Base-by-base conservation (phyloP, 2,113 vertebrate species). In the Rhegmatorhina hoffmannsi region DNA sequence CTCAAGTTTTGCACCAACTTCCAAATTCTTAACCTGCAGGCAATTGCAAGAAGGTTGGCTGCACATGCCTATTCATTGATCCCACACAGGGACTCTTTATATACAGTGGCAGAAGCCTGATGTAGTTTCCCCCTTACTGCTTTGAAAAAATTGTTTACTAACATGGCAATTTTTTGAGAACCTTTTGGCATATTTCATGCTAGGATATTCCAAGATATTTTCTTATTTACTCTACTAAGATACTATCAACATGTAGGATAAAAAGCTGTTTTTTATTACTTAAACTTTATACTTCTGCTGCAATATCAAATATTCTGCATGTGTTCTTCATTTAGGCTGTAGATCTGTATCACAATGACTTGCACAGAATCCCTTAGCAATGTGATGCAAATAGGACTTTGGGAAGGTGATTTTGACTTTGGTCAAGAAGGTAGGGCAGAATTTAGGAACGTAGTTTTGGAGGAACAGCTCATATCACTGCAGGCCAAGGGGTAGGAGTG, bases 41-140 rank as follows among this genome's bases (percentile, higher is more conserved):
- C 96, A 95, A 94, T 94, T 96, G 91, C 85, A 95, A 98, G 77
- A 97, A 97, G 96, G 96, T 97, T 98, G 98, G 95, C 68, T 96
- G 68, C 70, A 63, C 60, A 55, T 90, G 34, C 58, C 64, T 80
- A 29, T 90, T 92, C 49, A 67, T 3, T 81, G 74, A 67, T 86
- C 43, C 24, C 26, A 59, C 46, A 77, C 16, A 80, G 26, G 33
- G 13, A 50, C 26, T 33, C 40, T 81, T 33, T n/a, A 19, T 58
- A 62, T 3, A 1, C 34, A 34, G 7, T 20, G 19, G 33, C 43
- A 95, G 50, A 81, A 19, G 9, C 17, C 76, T 88, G 49, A 62
- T 84, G 43, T 67, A n/a, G 63, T 81, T 91, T 81, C 38, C 58
- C 18, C 17, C 3, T 84, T 78, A 52, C 10, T 76, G 26, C 40